Evolutionary conservation across 2,797 vertebrate genomes (phyloP), one percentile per base, ranked within the genome.

Genomic region (Telmatherina bonti): DNA sequence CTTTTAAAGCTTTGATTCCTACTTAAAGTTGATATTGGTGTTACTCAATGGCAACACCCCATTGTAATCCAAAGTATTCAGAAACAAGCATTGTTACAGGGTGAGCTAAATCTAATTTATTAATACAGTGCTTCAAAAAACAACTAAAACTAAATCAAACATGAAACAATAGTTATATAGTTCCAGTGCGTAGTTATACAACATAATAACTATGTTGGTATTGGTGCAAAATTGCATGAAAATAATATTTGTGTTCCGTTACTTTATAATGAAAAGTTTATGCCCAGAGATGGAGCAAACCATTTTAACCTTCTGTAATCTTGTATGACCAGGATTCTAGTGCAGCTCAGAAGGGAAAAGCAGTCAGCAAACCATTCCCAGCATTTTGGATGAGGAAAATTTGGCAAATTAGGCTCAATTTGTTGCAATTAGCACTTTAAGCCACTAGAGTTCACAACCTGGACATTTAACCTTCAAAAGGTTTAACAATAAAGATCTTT

Each of bases 1-100:
- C 57, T 76, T 74, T 70, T 54, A 68, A 74, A 74, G 65, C 57
- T 36, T 54, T 45, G 0, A 31, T 67, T 84, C 65, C 53, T 59
- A 16, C 65, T 49, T n/a, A 68, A 54, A 61, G 56, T 41, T 51
- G 41, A 65, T 47, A 55, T 38, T 43, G 36, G 53, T 71, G 81
- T 69, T 47, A n/a, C 47, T 64, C 0, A 9, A 71, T 27, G 69
- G 18, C 52, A 24, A 0, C n/a, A 35, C 58, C 29, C 0, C 1
- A 69, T 55, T 20, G 29, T 10, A 51, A 18, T 11, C 57, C 5
- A 58, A 67, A 51, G 22, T 13, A 54, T 41, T 43, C 1, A 38
- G 53, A 63, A 70, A 31, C 29, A 30, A 52, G 22, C 27, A 30
- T 7, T 16, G 16, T 5, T 59, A 22, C 15, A 26, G n/a, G 13